Conservation (phyloP, 2,888 invertebrate species). For the Ormyrus thymus region DNA sequence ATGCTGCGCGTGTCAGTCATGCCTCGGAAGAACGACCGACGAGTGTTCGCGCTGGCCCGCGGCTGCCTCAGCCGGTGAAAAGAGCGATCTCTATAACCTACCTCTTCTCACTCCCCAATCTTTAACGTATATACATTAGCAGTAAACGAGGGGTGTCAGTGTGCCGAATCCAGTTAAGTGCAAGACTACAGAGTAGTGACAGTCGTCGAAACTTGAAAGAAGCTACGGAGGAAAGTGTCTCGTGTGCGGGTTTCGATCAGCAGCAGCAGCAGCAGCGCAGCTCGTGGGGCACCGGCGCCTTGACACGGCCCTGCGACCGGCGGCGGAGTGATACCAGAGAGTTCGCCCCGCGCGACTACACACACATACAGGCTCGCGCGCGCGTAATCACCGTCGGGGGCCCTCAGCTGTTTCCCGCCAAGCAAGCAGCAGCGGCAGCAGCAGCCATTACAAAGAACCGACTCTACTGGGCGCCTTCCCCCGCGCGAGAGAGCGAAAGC, state of each 20-base stretch:
- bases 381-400: constrained; percentile 65
- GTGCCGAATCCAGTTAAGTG: too few relatives aligned
- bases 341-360: constrained; percentile 3
- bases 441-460: constrained; percentile 74
- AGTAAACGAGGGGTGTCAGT: too few relatives aligned
- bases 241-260: neutral
- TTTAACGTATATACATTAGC: too few relatives aligned
- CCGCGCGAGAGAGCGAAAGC: too few relatives aligned
- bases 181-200: too few relatives aligned
- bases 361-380: neutral
- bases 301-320: constrained; percentile 63
- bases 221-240: neutral
- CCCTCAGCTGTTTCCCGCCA: constrained; percentile 85
- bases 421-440: constrained; percentile 63
- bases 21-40: constrained; percentile 52
- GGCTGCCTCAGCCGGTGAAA: constrained; percentile 53
- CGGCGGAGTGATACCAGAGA: constrained; percentile 64
- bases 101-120: too few relatives aligned
- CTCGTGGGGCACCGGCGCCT: too few relatives aligned
- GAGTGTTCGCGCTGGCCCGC: constrained; percentile 51
- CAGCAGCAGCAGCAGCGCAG: too few relatives aligned
- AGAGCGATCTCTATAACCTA: neutral
- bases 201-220: neutral
- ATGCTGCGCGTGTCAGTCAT: constrained; percentile 50
- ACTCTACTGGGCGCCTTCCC: too few relatives aligned